Evolutionary conservation across 2,113 vertebrate species (phyloP).

Genomic region (Trematocara nigrifrons): DNA sequence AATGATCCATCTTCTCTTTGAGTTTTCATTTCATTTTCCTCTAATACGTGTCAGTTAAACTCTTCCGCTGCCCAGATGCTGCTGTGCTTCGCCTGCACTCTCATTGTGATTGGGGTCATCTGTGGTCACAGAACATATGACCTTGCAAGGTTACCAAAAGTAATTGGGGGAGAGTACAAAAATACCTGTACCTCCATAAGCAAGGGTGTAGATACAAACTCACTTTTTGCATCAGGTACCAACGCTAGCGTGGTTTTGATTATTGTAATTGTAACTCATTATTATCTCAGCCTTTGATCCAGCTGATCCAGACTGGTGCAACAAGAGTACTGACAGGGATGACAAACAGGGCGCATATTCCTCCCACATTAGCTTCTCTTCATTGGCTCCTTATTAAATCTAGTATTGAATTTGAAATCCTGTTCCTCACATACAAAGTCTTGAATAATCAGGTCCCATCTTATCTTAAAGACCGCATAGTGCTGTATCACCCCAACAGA

Average conservation of each 20-base stretch:
- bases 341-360: neutral
- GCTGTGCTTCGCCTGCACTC: neutral
- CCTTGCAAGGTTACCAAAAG: neutral
- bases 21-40: conserved; percentile 41
- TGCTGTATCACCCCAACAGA: neutral
- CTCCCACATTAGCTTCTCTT: neutral
- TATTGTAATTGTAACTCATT: neutral
- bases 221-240: neutral
- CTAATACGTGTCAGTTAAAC: conserved; percentile 31
- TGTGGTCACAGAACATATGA: conserved; percentile 1
- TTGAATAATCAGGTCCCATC: neutral
- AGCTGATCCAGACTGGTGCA: neutral
- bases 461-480: neutral
- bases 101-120: conserved; percentile 18
- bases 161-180: neutral
- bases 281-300: neutral
- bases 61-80: neutral
- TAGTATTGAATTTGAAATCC: neutral
- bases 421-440: neutral
- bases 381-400: neutral
- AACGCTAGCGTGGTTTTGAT: too few species aligned
- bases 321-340: neutral
- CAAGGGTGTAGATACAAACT: neutral
- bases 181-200: neutral
- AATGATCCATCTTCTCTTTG: conserved; percentile 26